These are phyloP conservation scores for Esox masquinongy DNA, from an alignment of 2,797 vertebrate species.

Conservation along the genomic window DNA sequence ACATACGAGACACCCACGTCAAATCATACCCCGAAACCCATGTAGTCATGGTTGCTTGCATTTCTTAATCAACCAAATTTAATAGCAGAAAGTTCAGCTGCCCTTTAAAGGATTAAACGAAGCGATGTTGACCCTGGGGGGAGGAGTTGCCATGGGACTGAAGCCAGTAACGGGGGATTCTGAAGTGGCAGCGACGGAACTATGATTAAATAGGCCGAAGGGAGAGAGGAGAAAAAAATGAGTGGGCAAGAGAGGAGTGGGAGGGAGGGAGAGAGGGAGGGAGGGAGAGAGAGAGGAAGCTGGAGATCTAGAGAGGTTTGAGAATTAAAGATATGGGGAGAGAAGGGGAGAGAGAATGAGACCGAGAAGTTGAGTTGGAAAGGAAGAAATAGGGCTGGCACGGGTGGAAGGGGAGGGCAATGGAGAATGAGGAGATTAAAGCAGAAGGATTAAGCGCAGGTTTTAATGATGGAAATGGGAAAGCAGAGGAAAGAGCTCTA, in stretches of 20 bases:
- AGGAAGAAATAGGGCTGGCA: neutral
- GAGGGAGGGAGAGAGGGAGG: slow-evolving; percentile 16
- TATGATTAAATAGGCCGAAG: slow-evolving; percentile 35
- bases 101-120: neutral
- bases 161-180: slow-evolving; percentile 10
- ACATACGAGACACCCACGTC: too few species aligned
- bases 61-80: too few species aligned
- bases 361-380: too few species aligned
- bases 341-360: slow-evolving; percentile 26
- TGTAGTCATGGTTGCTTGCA: too few species aligned
- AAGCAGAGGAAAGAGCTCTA: slow-evolving; percentile 58
- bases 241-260: slow-evolving; percentile 16
- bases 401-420: slow-evolving; percentile 39
- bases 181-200: slow-evolving; percentile 39
- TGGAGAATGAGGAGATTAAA: slow-evolving; percentile 77
- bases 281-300: slow-evolving; percentile 21
- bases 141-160: slow-evolving; percentile 10
- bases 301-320: neutral
- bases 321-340: neutral
- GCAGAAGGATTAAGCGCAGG: slow-evolving; percentile 73
- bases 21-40: too few species aligned
- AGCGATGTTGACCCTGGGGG: neutral
- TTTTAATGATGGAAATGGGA: slow-evolving; percentile 77
- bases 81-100: too few species aligned
- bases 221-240: slow-evolving; percentile 6